phyloP scores from a whole-genome alignment of 1,140 invertebrate genomes.

The Akabosia matsudoensis region DNA sequence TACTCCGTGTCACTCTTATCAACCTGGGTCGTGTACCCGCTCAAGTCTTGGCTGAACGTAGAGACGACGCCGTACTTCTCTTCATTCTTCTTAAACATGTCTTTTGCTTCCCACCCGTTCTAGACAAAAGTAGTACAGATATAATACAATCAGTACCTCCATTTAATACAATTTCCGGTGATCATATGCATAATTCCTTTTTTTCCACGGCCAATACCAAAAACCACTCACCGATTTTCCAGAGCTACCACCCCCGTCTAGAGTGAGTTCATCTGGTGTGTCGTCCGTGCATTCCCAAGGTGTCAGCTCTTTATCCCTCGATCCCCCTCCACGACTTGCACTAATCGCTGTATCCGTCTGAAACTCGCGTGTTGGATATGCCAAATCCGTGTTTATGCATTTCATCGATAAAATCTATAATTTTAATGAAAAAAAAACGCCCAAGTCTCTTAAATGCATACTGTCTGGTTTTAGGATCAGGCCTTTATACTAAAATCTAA shows the following conservation, averaged over 20 bases:
- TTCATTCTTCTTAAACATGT: constrained; percentile 93
- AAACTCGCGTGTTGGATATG: constrained; percentile 50
- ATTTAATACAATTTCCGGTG: neutral
- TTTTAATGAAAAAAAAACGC: constrained; percentile 26
- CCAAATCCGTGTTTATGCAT: constrained; percentile 38
- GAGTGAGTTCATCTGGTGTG: constrained; percentile 59
- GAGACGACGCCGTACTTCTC: constrained; percentile 82
- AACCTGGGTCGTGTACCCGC: constrained; percentile 80
- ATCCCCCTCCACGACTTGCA: constrained; percentile 59
- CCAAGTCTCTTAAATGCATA: neutral
- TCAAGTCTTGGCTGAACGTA: constrained; percentile 78
- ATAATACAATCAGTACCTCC: neutral
- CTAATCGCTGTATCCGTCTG: constrained; percentile 74
- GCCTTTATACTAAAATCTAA: neutral
- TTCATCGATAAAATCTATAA: constrained; percentile 35
- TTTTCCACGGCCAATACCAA: neutral
- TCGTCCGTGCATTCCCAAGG: constrained; percentile 75
- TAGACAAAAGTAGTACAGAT: constrained; percentile 49
- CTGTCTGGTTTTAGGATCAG: neutral
- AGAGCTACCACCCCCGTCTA: constrained; percentile 62
- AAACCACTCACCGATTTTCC: constrained; percentile 48
- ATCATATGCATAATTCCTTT: too few species aligned
- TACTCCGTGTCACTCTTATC: constrained; percentile 79
- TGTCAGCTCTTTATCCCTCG: constrained; percentile 76
- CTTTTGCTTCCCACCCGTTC: constrained; percentile 91